Base-by-base conservation (phyloP, 1,140 invertebrate species). In the Tetramorium simillimum region DNA sequence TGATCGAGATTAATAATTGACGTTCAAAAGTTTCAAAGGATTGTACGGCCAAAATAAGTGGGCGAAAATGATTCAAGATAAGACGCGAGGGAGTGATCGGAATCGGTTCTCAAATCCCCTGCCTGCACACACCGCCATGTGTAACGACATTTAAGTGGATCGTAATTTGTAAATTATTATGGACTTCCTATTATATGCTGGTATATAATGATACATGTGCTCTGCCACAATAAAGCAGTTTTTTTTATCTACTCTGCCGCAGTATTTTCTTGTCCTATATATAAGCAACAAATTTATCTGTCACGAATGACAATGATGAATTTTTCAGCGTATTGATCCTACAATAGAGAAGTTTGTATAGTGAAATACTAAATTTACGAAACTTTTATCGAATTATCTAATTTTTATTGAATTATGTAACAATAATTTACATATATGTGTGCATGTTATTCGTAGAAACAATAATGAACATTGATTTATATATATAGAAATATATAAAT, bases 151-250 rank as follows among this genome's bases (percentile, higher is more conserved):
- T 91, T 91, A 90, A 86, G 89, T 92, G 90, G 90, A 93, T 93
- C 87, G 91, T 93, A 92, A 94, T 93, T 94, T 94, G 92, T 93
- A 93, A 94, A 94, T 93, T 93, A 94, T 91, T 92, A 93, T 94
- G 91, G 89, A 94, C 90, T 94, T 93, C 93, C 92, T 93, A 92
- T 94, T 93, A 94, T 94, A 94, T 93, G 93, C 93, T 94, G 92
- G 90, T 93, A 94, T 93, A 93, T 94, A 91, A 94, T 93, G 93
- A 94, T 94, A 94, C 93, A 93, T 94, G 93, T 94, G 93, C 94
- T 94, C 93, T 94, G 93, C 93, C 93, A 94, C 93, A 94, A 94
- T 94, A 94, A 94, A 94, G 93, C 93, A 94, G 93, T 94, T 94
- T 94, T 94, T 93, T 94, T 89, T 90, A 90, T 90, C 89, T 90